Evolutionary conservation across 2,888 invertebrate species (phyloP).

Genomic region (Orchestes rusci): DNA sequence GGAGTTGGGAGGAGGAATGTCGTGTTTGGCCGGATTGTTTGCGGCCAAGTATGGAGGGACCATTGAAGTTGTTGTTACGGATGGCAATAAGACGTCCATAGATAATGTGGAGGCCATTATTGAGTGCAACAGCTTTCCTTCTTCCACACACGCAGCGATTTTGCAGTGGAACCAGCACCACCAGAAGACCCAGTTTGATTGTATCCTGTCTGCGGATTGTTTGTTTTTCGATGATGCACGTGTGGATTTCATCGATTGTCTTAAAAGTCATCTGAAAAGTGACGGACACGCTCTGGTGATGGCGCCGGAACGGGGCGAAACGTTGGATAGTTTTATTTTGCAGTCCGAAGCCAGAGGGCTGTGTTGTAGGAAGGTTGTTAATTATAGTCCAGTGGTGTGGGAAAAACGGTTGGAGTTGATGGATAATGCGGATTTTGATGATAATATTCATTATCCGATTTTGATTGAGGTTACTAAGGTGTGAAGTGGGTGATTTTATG

Average conservation of each 20-base stretch:
- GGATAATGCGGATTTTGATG: slow-evolving; percentile 53
- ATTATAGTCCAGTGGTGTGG: slow-evolving; percentile 62
- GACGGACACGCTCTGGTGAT: slow-evolving; percentile 64
- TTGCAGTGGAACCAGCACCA: slow-evolving; percentile 49
- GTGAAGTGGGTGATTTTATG: not conserved
- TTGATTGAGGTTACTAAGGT: slow-evolving; percentile 55
- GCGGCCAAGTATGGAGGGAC: slow-evolving; percentile 61
- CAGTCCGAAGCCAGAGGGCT: slow-evolving; percentile 56
- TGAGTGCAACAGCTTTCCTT: slow-evolving; percentile 53
- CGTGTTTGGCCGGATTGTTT: slow-evolving; percentile 70
- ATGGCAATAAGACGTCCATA: slow-evolving; percentile 70
- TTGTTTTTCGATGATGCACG: slow-evolving; percentile 71
- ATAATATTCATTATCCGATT: slow-evolving; percentile 66
- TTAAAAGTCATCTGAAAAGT: slow-evolving; percentile 54
- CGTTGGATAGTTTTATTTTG: slow-evolving; percentile 60
- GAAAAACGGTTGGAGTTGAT: slow-evolving; percentile 56
- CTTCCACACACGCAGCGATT: slow-evolving; percentile 48
- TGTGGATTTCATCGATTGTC: slow-evolving; percentile 58
- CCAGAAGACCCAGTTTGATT: slow-evolving; percentile 3
- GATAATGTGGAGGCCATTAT: slow-evolving; percentile 63
- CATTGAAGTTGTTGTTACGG: slow-evolving; percentile 61
- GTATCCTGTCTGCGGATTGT: slow-evolving; percentile 60
- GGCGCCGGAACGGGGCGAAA: slow-evolving; percentile 68
- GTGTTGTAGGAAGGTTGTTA: slow-evolving; percentile 49
- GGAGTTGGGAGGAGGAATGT: slow-evolving; percentile 81